phyloP scores from a whole-genome alignment of 2,797 vertebrate species.

The Acanthis flammea region DNA sequence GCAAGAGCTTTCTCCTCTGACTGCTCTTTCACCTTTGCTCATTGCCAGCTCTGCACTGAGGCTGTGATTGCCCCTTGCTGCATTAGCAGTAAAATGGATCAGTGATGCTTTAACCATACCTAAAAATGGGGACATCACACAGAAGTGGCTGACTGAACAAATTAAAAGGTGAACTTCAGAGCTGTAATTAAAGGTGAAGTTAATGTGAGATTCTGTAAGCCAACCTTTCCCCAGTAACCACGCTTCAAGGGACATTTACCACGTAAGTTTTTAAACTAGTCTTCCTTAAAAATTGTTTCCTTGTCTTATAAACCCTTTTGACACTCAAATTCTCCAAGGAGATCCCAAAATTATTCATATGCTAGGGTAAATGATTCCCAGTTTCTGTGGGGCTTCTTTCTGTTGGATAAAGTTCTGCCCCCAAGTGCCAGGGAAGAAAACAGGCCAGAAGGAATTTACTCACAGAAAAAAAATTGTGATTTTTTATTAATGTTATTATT shows the following conservation, averaged over 20 bases:
- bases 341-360: neutral
- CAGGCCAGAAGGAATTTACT: neutral
- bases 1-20: neutral
- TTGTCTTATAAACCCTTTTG: neutral
- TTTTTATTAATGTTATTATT: neutral
- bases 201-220: neutral
- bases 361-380: neutral
- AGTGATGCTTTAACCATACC: neutral
- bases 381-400: neutral
- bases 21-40: conserved; percentile 12
- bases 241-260: neutral
- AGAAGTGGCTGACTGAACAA: neutral
- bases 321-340: neutral
- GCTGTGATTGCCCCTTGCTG: neutral
- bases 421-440: neutral
- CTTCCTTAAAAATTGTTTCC: neutral
- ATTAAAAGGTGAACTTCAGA: conserved; percentile 31
- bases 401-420: neutral
- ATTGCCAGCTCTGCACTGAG: neutral
- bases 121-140: neutral
- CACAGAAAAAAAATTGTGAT: fast-evolving
- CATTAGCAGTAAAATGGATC: conserved; percentile 30
- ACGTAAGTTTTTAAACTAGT: neutral
- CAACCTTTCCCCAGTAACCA: neutral
- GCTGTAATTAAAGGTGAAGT: conserved; percentile 13